phyloP scores from a whole-genome alignment of 2,797 vertebrate species.

The Lacerta agilis region DNA sequence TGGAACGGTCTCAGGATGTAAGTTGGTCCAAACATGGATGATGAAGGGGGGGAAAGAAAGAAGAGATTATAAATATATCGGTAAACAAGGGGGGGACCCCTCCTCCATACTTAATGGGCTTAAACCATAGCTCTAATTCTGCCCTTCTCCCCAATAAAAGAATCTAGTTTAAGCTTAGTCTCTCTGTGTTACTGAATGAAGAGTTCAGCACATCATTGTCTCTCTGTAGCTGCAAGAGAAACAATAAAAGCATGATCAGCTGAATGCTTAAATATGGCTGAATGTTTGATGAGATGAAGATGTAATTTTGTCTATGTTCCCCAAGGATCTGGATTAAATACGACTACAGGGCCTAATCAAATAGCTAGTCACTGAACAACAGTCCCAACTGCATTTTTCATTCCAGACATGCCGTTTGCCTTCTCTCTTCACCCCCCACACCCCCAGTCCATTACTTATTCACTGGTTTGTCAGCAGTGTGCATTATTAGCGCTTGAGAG shows the following conservation, averaged over 20 bases:
- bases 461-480: conserved; percentile 93
- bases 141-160: not conserved
- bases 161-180: conserved; percentile 62
- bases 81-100: not conserved
- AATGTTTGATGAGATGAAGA: conserved; percentile 97
- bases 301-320: conserved; percentile 89
- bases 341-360: conserved; percentile 88
- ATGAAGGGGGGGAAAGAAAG: not conserved
- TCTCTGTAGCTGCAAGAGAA: conserved; percentile 82
- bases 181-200: conserved; percentile 68
- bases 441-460: conserved; percentile 86
- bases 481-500: conserved; percentile 97
- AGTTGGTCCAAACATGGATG: conserved; percentile 43
- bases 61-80: conserved; percentile 47
- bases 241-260: conserved; percentile 88
- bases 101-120: not conserved
- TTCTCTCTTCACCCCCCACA: conserved; percentile 54
- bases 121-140: not conserved
- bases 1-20: conserved; percentile 70
- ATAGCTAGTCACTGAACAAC: conserved; percentile 85
- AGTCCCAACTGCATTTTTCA: conserved; percentile 89
- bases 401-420: conserved; percentile 82
- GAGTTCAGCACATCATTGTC: conserved; percentile 76
- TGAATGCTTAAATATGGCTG: conserved; percentile 88
- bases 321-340: conserved; percentile 91